These are phyloP conservation scores for Acanthopagrus latus DNA, from an alignment of 2,797 vertebrate species.

Conservation along the genomic window DNA sequence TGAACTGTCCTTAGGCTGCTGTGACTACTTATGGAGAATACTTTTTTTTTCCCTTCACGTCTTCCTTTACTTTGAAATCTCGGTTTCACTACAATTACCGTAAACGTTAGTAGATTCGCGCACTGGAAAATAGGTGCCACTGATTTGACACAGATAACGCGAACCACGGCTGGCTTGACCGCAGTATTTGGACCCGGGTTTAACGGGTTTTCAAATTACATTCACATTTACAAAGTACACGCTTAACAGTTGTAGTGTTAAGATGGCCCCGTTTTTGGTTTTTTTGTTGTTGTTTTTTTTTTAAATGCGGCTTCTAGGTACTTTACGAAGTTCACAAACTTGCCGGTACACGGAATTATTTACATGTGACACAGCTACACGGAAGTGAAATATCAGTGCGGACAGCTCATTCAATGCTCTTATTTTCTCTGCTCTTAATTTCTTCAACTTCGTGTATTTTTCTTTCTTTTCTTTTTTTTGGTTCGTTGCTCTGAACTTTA, in stretches of 20 bases:
- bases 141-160: too few species aligned
- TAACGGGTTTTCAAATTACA: rapidly evolving
- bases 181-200: neutral
- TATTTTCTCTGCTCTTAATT: neutral
- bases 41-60: too few species aligned
- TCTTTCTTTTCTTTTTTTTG: neutral
- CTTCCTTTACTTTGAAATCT: too few species aligned
- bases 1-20: too few species aligned
- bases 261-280: rapidly evolving
- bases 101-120: too few species aligned
- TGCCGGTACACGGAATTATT: conserved; percentile 60
- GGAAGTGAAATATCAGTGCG: neutral
- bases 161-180: too few species aligned
- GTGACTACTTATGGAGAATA: too few species aligned
- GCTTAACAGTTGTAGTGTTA: rapidly evolving
- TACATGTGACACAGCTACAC: conserved; percentile 54
- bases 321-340: neutral
- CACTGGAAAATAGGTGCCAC: too few species aligned
- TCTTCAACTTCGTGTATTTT: rapidly evolving
- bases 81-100: too few species aligned
- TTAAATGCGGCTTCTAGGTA: rapidly evolving
- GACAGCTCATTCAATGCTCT: neutral
- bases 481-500: rapidly evolving
- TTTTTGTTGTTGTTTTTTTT: too few species aligned
- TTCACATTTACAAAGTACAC: rapidly evolving